These are phyloP conservation scores for Orthosia gothica DNA, from an alignment of 2,888 invertebrate species.

Conservation along the genomic window DNA sequence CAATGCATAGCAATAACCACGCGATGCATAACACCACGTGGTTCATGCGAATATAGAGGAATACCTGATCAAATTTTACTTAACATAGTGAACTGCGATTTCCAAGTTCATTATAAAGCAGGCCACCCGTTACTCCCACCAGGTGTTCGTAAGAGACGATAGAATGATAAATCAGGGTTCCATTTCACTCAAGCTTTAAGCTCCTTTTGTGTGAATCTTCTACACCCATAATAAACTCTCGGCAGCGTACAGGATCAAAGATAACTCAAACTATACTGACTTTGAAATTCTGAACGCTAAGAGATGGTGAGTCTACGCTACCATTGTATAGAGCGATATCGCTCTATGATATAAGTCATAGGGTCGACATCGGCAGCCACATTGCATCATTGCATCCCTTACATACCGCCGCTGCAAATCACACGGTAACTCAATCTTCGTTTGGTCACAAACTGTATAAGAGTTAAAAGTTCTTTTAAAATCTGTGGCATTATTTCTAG, in stretches of 20 bases:
- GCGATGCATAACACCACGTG: background rate
- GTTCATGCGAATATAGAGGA: background rate
- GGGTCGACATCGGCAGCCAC: slow-evolving; percentile 22
- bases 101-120: background rate
- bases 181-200: background rate
- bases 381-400: no score
- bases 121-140: no score
- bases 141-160: background rate
- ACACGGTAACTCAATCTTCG: no score
- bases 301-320: slow-evolving; percentile 7
- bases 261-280: slow-evolving; percentile 1
- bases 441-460: background rate
- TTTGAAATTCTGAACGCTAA: slow-evolving; percentile 9
- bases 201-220: slow-evolving; percentile 18
- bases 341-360: slow-evolving; percentile 14
- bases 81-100: background rate
- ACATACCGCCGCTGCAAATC: no score
- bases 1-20: no score
- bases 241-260: background rate
- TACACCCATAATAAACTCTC: slow-evolving; percentile 4
- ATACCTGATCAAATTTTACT: no score
- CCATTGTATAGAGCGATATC: slow-evolving; percentile 14
- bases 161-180: slow-evolving; percentile 3
- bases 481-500: background rate
- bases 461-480: background rate